A percentile compares a stretch with the other conserved stretches of the same genome.
phyloP scores from a whole-genome alignment of 2,888 invertebrate genomes.

The Rotaria sp. region DNA sequence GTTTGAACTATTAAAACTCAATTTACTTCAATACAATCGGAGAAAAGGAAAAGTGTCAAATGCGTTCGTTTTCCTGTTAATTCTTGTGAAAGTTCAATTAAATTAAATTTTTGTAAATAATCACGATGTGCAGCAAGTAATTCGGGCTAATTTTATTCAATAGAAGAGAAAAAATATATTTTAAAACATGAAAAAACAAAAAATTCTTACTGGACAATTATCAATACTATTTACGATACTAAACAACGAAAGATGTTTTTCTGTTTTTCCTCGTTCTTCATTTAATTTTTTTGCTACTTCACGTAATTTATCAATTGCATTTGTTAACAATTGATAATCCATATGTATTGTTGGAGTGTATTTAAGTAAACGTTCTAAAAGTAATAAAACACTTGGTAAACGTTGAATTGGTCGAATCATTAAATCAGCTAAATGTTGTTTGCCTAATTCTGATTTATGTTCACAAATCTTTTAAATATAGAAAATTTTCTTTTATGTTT shows the following conservation, averaged over 20 bases:
- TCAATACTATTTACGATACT: conserved; percentile 96
- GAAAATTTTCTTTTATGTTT: not conserved
- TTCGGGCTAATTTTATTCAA: not conserved
- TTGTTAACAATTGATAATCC: conserved; percentile 75
- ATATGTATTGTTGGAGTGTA: conserved; percentile 78
- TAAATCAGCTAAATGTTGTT: conserved; percentile 87
- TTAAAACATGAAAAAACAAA: no score
- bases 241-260: conserved; percentile 88
- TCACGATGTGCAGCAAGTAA: conserved; percentile 39
- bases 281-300: conserved; percentile 93
- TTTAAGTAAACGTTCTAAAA: conserved; percentile 87
- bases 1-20: no score
- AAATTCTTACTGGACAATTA: conserved; percentile 74
- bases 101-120: conserved; percentile 36
- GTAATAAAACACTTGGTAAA: conserved; percentile 84
- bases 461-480: conserved; percentile 58
- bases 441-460: conserved; percentile 80
- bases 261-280: conserved; percentile 91
- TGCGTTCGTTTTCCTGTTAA: conserved; percentile 36
- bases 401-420: conserved; percentile 95
- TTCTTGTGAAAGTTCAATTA: conserved; percentile 39
- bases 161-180: not conserved
- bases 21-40: conserved; percentile 38
- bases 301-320: conserved; percentile 76
- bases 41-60: conserved; percentile 36